Base-by-base conservation (phyloP, 2,797 vertebrate genomes). In the Columba guinea region DNA sequence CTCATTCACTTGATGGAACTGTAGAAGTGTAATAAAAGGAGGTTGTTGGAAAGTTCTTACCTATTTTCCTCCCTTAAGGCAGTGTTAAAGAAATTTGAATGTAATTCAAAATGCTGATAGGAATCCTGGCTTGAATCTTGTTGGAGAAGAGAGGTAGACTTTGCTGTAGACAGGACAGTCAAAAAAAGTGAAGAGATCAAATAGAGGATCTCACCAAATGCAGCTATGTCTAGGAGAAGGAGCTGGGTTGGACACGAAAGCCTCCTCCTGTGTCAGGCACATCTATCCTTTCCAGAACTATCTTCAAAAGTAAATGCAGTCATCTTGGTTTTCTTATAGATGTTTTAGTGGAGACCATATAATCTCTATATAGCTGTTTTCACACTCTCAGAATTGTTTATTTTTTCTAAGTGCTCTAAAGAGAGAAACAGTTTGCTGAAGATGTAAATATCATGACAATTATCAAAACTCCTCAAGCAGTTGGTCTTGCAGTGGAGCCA, bases 11-110 rank as follows among this genome's bases (percentile, higher is more conserved):
- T 64, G 53, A 56, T 49, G 52, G 58, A 80, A 46, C 55, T 26
- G 69, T 55, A 81, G 62, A 77, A 49, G 60, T 55, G 44, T 46
- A 46, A 46, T 20, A 80, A 84, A 91, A 75, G 39, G 55, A 91
- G 65, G 51, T 76, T 53, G 55, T 93, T 73, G 73, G 55, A 90
- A 95, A 48, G n/a, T 89, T 94, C 79, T 82, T 90, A 69, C 37
- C 52, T 84, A 13, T 91, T 93, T 87, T 87, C 30, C 32, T 59
- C 6, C n/a, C 46, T 34, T 78, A 78, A 83, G 26, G 20, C 46
- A 70, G 70, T 28, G 16, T 80, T 87, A 80, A 56, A 91, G 39
- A 26, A 52, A 65, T 86, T 84, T 75, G 37, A 84, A 81, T 88
- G 69, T 77, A 65, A 88, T 77, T 85, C 15, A 88, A 84, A 88